Conservation (phyloP, 2,888 invertebrate genomes). For the Arge pagana region DNA sequence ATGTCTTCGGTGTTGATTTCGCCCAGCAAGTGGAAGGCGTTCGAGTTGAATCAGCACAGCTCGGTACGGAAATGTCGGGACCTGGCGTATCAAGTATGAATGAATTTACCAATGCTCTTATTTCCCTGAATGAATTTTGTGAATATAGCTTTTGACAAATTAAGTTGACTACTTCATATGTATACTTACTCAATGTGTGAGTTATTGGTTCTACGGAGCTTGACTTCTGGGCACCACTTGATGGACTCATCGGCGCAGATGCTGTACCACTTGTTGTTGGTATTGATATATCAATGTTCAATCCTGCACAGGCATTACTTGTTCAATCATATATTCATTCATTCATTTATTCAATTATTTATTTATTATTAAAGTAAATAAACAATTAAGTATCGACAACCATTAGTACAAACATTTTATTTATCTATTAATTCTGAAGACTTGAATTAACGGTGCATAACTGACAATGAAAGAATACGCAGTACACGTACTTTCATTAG, state of each 20-base stretch:
- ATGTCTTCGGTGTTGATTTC: neutral
- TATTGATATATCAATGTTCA: conserved; percentile 3
- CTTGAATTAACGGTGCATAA: neutral
- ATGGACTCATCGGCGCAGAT: no score
- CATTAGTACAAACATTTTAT: no score
- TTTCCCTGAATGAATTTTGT: neutral
- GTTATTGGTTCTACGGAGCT: conserved; percentile 1
- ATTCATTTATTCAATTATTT: no score
- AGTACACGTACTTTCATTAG: conserved; percentile 7
- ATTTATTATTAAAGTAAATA: no score
- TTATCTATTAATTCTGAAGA: neutral
- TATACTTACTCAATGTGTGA: conserved; percentile 3
- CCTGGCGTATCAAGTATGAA: no score
- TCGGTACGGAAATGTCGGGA: conserved; percentile 8
- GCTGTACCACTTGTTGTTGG: neutral
- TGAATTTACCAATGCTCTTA: neutral
- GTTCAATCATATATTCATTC: no score
- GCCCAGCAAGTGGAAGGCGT: neutral
- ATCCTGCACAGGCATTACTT: conserved; percentile 3
- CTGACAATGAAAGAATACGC: neutral
- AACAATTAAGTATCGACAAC: no score
- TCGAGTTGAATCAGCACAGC: neutral
- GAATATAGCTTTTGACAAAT: neutral
- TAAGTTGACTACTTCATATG: neutral
- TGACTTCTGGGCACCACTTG: neutral